These are phyloP conservation scores for Melanargia galathea DNA, from an alignment of 2,888 invertebrate species.

Conservation along the genomic window DNA sequence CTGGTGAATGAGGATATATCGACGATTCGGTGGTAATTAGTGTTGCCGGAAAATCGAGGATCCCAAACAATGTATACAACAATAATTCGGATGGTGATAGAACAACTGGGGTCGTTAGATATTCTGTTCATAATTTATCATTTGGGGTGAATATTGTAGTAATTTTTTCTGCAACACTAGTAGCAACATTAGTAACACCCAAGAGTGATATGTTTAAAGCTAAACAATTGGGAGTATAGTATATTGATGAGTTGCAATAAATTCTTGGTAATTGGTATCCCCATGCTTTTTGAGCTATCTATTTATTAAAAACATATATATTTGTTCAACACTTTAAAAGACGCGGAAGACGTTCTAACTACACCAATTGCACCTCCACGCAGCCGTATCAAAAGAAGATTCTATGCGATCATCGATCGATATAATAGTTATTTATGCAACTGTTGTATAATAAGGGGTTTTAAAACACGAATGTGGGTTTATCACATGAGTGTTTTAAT, in stretches of 20 bases:
- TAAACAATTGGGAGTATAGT: background rate
- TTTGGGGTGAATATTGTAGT: background rate
- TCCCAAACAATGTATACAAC: background rate
- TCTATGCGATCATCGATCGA: constrained; percentile 38
- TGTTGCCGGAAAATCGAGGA: background rate
- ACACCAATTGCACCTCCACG: constrained; percentile 35
- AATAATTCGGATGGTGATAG: background rate
- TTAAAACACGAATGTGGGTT: too few relatives aligned
- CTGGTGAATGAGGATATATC: constrained; percentile 14
- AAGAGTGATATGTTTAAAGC: constrained; percentile 6
- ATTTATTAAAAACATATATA: constrained; percentile 22
- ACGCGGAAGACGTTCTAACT: constrained; percentile 29
- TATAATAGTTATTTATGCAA: too few relatives aligned
- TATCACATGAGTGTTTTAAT: too few relatives aligned
- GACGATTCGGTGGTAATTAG: background rate
- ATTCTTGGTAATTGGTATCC: constrained; percentile 21
- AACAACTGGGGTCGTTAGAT: background rate
- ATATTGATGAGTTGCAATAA: constrained; percentile 14
- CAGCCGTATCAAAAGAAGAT: constrained; percentile 17
- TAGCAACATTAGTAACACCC: constrained; percentile 1
- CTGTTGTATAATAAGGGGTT: too few relatives aligned
- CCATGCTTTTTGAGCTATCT: constrained; percentile 29
- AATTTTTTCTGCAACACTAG: background rate
- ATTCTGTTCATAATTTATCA: background rate
- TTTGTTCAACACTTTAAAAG: constrained; percentile 23